These are phyloP conservation scores for Styela clava DNA, from an alignment of 23 tunicate genomes.

Conservation along the genomic window DNA sequence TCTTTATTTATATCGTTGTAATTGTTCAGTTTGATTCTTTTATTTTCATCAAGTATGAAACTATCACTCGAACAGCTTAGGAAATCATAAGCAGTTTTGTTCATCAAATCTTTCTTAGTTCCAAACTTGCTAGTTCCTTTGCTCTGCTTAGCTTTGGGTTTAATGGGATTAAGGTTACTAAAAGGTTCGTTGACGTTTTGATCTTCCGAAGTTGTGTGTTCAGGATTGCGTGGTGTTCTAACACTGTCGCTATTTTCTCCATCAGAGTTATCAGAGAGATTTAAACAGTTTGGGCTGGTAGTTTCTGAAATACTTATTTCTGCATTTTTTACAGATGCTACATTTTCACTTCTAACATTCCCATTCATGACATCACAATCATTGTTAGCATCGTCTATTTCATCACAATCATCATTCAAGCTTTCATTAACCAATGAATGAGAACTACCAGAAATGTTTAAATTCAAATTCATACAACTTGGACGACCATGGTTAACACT, in stretches of 20 bases:
- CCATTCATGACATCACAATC: background rate
- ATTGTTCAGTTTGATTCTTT: background rate
- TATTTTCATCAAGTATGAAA: constrained; percentile 2
- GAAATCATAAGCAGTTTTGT: constrained; percentile 5
- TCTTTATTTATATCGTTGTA: background rate
- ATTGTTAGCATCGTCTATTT: background rate
- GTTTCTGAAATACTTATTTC: too few relatives aligned
- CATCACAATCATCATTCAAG: background rate
- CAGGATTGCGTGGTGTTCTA: too few relatives aligned
- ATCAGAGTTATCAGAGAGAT: too few relatives aligned
- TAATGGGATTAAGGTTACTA: too few relatives aligned
- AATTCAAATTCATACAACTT: background rate
- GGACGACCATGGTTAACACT: background rate
- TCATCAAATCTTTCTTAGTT: background rate
- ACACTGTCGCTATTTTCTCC: too few relatives aligned
- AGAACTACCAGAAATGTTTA: background rate
- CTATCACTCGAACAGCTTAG: constrained; percentile 15
- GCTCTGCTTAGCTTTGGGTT: background rate
- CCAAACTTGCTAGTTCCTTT: background rate
- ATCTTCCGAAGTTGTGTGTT: too few relatives aligned
- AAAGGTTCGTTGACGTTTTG: too few relatives aligned
- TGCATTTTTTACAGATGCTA: too few relatives aligned
- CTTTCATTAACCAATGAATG: background rate
- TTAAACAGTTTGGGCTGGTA: too few relatives aligned
- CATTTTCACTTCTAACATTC: too few relatives aligned